These are phyloP conservation scores for Gnathonemus longibarbis DNA, from an alignment of 2,113 vertebrate genomes.

Conservation along the genomic window DNA sequence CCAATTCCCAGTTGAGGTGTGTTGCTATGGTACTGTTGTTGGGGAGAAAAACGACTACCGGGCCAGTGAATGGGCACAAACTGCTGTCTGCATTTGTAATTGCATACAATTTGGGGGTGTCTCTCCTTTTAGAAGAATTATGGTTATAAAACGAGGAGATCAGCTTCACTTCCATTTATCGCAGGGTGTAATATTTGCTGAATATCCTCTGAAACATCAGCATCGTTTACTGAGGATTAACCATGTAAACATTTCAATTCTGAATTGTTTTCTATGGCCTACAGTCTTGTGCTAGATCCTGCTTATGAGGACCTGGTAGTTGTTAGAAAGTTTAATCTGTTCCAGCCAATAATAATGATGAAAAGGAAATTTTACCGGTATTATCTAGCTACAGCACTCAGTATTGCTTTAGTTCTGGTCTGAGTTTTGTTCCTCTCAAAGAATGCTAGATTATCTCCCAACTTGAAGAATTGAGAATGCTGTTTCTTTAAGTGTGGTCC, in stretches of 20 bases:
- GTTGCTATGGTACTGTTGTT: not conserved
- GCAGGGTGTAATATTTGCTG: not conserved
- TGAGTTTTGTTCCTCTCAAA: not conserved
- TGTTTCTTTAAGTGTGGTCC: not conserved
- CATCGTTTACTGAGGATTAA: not conserved
- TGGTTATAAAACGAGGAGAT: not conserved
- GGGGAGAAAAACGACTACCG: not conserved
- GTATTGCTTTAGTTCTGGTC: not conserved
- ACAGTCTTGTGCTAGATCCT: not conserved
- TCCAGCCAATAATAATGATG: not conserved
- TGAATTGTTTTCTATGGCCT: not conserved
- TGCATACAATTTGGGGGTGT: not conserved
- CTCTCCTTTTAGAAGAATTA: not conserved
- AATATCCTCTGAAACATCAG: not conserved
- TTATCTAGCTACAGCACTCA: not conserved
- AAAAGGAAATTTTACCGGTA: not conserved
- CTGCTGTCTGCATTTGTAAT: not conserved
- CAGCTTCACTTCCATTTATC: not conserved
- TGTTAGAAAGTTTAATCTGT: not conserved
- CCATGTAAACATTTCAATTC: not conserved
- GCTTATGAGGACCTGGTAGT: not conserved
- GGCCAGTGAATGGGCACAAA: not conserved
- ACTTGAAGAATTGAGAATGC: not conserved
- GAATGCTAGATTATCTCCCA: not conserved
- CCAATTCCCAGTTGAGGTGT: not conserved